Conservation (phyloP, 2,797 vertebrate species). For the Falco berigora region DNA sequence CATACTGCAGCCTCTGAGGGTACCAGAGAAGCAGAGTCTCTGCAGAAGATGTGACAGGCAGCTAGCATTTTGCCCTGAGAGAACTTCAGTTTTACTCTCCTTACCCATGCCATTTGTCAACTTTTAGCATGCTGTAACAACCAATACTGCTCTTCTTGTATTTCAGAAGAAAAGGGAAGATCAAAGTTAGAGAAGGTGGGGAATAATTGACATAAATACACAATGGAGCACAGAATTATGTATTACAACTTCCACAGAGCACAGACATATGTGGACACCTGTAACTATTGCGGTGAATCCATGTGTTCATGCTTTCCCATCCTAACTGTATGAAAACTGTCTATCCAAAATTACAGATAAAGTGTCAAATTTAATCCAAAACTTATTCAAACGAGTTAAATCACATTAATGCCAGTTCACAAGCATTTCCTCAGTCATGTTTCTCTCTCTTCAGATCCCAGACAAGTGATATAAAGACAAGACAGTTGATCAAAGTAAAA, state of each 20-base stretch:
- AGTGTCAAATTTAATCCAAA: not conserved
- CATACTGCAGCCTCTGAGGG: not conserved
- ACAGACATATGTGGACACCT: not conserved
- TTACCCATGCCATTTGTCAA: not conserved
- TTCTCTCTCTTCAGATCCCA: conserved; percentile 35
- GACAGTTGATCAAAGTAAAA: conserved; percentile 74
- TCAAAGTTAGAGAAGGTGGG: not conserved
- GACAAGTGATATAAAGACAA: conserved; percentile 63
- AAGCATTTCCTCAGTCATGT: conserved; percentile 13
- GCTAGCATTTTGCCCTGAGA: not conserved
- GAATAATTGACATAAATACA: not conserved
- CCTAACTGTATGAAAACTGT: not conserved
- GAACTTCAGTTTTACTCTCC: not conserved
- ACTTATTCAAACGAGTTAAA: not conserved
- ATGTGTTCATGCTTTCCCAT: not conserved
- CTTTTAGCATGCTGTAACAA: not conserved
- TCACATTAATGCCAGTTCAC: not conserved
- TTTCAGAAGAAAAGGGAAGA: not conserved
- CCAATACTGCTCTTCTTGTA: not conserved
- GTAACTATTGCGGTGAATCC: not conserved
- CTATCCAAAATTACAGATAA: not conserved
- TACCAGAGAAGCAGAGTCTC: not conserved
- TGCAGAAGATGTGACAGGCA: not conserved
- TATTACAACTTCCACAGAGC: not conserved
- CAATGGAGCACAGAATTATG: not conserved